A percentile compares a stretch with the other conserved stretches of the same genome.
phyloP scores from a whole-genome alignment of 2,888 invertebrate species.

The Mechanitis messenoides region DNA sequence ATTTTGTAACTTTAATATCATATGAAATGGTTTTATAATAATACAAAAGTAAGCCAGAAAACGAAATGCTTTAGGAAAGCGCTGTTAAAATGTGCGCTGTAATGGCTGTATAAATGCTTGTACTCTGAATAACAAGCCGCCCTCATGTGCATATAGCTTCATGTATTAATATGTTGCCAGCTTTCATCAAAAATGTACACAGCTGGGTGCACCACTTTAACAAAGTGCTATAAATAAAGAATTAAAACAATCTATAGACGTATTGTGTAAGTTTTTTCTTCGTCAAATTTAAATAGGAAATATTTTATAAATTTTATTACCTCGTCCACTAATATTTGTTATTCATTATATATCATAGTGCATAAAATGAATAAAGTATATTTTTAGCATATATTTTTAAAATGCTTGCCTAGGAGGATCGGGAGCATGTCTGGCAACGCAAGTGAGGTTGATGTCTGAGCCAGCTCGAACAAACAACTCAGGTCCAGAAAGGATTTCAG shows the following conservation, averaged over 20 bases:
- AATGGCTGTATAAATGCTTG: slow-evolving; percentile 5
- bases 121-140: slow-evolving; percentile 5
- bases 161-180: background rate
- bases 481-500: slow-evolving; percentile 89
- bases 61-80: background rate
- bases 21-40: background rate
- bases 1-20: background rate
- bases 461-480: slow-evolving; percentile 92
- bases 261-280: background rate
- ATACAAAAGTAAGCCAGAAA: background rate
- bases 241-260: background rate
- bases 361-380: background rate
- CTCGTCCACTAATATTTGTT: too few species aligned
- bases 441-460: slow-evolving; percentile 93
- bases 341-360: too few species aligned
- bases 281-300: too few species aligned
- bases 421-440: slow-evolving; percentile 88
- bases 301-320: too few species aligned
- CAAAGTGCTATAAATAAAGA: slow-evolving; percentile 3
- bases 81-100: slow-evolving; percentile 2
- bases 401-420: slow-evolving; percentile 85
- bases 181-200: slow-evolving; percentile 4
- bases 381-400: slow-evolving; percentile 35
- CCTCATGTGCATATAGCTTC: slow-evolving; percentile 1
- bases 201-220: slow-evolving; percentile 2